Evolutionary conservation across 2,888 invertebrate species (phyloP).

Genomic region (Zygaena filipendulae): DNA sequence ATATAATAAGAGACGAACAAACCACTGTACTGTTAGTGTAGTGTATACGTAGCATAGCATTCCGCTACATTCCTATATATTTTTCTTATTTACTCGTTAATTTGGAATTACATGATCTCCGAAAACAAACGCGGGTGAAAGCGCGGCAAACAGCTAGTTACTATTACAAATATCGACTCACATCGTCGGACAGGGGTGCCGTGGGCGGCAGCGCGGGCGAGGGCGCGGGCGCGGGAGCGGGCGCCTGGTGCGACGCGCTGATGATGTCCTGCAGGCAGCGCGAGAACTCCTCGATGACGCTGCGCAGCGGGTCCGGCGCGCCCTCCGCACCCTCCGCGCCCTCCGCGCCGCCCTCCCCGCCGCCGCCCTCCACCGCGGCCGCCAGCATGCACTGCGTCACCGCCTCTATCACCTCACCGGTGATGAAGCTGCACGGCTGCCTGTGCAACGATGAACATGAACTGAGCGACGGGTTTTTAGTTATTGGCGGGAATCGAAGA

Average conservation of each 20-base stretch:
- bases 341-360: constrained; percentile 82
- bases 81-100: too few species aligned
- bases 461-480: constrained; percentile 2
- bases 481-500: too few species aligned
- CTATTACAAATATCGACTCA: too few species aligned
- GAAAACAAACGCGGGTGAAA: too few species aligned
- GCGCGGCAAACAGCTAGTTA: too few species aligned
- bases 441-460: constrained; percentile 36
- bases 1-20: too few species aligned
- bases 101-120: too few species aligned
- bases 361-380: constrained; percentile 87
- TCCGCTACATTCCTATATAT: too few species aligned
- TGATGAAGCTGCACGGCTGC: constrained; percentile 91
- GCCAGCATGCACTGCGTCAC: constrained; percentile 95
- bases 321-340: constrained; percentile 74
- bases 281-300: constrained; percentile 94
- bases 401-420: constrained; percentile 94
- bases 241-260: constrained; percentile 36
- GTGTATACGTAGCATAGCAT: too few species aligned
- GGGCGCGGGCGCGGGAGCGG: constrained; percentile 16
- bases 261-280: constrained; percentile 95
- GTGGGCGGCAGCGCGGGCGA: too few species aligned
- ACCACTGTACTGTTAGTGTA: too few species aligned
- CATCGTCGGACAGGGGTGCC: too few species aligned
- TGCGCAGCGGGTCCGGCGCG: constrained; percentile 70